These are phyloP conservation scores for Stegana nigrithorax DNA, from an alignment of 2,888 invertebrate species.

Conservation along the genomic window DNA sequence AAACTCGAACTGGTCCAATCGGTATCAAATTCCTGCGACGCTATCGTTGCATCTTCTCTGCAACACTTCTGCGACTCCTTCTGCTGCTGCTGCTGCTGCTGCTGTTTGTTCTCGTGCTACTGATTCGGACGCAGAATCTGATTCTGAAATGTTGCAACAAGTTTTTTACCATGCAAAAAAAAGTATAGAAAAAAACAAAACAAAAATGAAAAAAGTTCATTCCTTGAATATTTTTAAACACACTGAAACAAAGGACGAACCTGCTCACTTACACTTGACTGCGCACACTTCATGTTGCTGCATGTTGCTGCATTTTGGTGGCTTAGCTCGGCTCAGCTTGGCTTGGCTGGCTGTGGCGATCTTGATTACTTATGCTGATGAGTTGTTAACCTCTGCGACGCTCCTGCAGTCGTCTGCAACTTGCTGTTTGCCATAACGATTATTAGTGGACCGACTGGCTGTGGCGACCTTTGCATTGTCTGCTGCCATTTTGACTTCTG, in stretches of 20 bases:
- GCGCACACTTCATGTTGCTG: background rate
- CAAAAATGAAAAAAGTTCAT: background rate
- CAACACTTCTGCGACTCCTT: background rate
- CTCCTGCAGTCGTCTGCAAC: background rate
- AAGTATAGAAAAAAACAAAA: background rate
- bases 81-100: background rate
- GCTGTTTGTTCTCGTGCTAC: no score
- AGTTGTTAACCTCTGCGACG: background rate
- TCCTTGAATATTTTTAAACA: background rate
- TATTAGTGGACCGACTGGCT: slow-evolving; percentile 11
- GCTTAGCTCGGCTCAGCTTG: background rate
- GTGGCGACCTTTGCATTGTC: slow-evolving; percentile 20
- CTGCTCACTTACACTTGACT: slow-evolving; percentile 8
- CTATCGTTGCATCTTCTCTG: background rate
- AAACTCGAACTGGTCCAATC: slow-evolving; percentile 29
- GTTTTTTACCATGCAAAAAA: background rate
- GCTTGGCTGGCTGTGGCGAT: background rate
- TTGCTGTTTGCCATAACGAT: background rate
- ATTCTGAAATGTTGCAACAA: background rate
- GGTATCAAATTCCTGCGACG: slow-evolving; percentile 23
- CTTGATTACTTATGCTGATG: background rate
- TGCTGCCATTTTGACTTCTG: slow-evolving; percentile 13
- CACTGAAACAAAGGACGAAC: slow-evolving; percentile 8
- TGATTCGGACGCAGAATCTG: background rate
- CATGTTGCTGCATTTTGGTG: background rate